Base-by-base conservation (phyloP, 2,113 vertebrate species). In the Seriola quinqueradiata region DNA sequence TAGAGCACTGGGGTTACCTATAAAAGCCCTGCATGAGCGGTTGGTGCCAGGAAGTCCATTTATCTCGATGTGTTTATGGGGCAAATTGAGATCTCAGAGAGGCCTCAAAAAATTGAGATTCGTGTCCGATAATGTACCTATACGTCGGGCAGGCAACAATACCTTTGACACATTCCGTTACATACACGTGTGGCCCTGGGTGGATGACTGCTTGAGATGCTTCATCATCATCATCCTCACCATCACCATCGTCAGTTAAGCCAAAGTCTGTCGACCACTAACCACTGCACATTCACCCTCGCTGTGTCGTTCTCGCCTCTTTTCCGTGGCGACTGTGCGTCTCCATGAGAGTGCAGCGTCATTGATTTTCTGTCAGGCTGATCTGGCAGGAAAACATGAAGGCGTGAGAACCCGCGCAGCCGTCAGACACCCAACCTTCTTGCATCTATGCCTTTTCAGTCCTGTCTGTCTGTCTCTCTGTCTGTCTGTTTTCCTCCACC, bases 301-400 rank as follows among this genome's bases (percentile, higher is more conserved):
- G n/a, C 46, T 42, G 9, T 50, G 1, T 28, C 4, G 5, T 17
- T n/a, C 23, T 63, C 21, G 40, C 57, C 25, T 48, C 23, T 76
- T 52, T 75, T 76, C n/a, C 40, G 0, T 19, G 44, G 73, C 59
- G 21, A 8, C 72, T 54, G 79, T 46, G 91, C 61, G 77, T 79
- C 82, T 89, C 77, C 38, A 14, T 40, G 40, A 89, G 88, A 90
- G 77, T 90, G 90, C 86, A 87, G 83, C 88, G 83, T 91, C 89
- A 92, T 87, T 91, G 89, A 91, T 92, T 92, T 91, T 72, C 77
- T 86, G 87, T 89, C 91, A 88, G 81, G 69, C 79, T 81, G 61
- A 90, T 94, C 70, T 61, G 82, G 59, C 81, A 77, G 80, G 75
- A 76, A 63, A 81, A 70, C 83, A 77, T 85, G 90, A 87, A 82